A percentile compares a stretch with the other conserved stretches of the same genome.
These are phyloP conservation scores for Mesocricetus auratus DNA, from an alignment of 2,113 vertebrate genomes.

Conservation along the genomic window DNA sequence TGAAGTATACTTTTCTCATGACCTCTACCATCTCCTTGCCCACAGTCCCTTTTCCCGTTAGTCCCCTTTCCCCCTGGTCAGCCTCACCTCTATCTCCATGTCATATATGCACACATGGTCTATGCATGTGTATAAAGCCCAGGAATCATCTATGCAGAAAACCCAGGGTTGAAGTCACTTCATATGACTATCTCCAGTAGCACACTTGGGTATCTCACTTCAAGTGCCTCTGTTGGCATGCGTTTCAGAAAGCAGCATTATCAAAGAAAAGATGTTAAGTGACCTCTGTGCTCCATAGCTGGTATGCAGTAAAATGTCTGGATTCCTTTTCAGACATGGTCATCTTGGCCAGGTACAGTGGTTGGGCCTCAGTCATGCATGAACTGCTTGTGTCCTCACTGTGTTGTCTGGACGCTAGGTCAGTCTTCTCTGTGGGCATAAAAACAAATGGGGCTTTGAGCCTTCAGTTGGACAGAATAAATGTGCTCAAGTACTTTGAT, in stretches of 20 bases:
- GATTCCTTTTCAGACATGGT: background rate
- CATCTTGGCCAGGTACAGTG: background rate
- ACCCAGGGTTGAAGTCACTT: background rate
- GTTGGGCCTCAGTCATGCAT: background rate
- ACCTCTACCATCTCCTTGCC: background rate
- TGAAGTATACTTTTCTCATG: background rate
- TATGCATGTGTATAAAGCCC: too few relatives aligned
- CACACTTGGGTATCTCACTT: background rate
- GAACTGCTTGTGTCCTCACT: background rate
- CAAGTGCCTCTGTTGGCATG: too few relatives aligned
- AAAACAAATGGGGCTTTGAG: background rate
- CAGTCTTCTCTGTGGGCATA: background rate
- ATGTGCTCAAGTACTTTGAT: slow-evolving; percentile 50
- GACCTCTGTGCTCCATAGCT: background rate
- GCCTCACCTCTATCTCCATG: too few relatives aligned
- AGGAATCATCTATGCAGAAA: too few relatives aligned
- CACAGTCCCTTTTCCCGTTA: background rate
- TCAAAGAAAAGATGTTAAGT: background rate
- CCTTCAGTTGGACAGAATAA: background rate
- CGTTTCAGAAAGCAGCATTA: background rate
- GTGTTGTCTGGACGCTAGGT: background rate
- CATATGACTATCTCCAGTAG: background rate
- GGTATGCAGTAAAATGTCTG: background rate
- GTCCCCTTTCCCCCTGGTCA: background rate
- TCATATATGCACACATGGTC: background rate